phyloP scores from a whole-genome alignment of 2,888 invertebrate genomes.

The Antheraea assamensis region DNA sequence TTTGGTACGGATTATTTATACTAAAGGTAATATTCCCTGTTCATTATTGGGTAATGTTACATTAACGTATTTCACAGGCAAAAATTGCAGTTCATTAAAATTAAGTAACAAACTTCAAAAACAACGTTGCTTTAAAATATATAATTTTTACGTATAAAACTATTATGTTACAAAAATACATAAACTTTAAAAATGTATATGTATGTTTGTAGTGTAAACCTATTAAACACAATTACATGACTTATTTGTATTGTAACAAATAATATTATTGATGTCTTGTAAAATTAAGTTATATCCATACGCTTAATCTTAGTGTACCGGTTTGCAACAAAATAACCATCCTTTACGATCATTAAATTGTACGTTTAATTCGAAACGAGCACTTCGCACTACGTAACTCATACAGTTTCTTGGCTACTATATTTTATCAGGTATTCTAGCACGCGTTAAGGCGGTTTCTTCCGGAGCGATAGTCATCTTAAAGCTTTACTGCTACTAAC shows the following conservation, averaged over 20 bases:
- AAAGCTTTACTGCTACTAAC: constrained; percentile 64
- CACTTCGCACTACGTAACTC: constrained; percentile 64
- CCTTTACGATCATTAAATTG: constrained; percentile 38
- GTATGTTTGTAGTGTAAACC: not conserved
- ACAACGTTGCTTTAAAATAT: not conserved
- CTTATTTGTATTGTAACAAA: not conserved
- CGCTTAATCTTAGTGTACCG: not conserved
- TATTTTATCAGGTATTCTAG: constrained; percentile 59
- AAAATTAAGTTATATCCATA: not conserved
- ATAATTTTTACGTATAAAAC: not conserved
- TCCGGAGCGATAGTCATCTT: constrained; percentile 64
- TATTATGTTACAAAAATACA: not conserved
- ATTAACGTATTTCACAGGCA: constrained; percentile 48
- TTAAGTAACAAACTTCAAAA: constrained; percentile 40
- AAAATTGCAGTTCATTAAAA: constrained; percentile 72
- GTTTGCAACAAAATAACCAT: constrained; percentile 15
- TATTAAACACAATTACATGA: not conserved
- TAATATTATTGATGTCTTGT: not conserved
- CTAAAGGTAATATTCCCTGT: constrained; percentile 79
- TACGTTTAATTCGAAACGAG: constrained; percentile 58
- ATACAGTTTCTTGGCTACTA: constrained; percentile 54
- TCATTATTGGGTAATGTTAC: constrained; percentile 80
- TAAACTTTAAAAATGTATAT: not conserved
- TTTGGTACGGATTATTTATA: constrained; percentile 80
- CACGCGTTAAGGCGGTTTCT: constrained; percentile 64